These are phyloP conservation scores for Mellilla xanthometata DNA, from an alignment of 2,888 invertebrate species.

Conservation along the genomic window DNA sequence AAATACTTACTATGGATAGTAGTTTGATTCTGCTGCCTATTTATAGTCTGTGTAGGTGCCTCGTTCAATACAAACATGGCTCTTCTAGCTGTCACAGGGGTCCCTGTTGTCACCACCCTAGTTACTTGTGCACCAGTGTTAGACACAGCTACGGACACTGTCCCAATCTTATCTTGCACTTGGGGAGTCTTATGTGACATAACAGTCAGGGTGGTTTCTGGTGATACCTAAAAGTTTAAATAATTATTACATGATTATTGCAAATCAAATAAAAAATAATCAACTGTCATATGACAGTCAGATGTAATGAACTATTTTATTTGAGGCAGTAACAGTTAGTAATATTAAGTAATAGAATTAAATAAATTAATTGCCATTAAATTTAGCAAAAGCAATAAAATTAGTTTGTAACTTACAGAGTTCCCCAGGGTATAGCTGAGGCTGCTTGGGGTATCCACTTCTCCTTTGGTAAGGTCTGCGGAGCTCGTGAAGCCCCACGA, in stretches of 20 bases:
- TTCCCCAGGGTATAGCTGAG: slow-evolving; percentile 77
- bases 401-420: slow-evolving; percentile 63
- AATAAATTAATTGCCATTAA: too few relatives aligned
- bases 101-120: slow-evolving; percentile 67
- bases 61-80: slow-evolving; percentile 79
- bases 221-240: slow-evolving; percentile 73
- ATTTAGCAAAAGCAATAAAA: too few relatives aligned
- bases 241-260: too few relatives aligned
- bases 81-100: slow-evolving; percentile 58
- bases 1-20: slow-evolving; percentile 72
- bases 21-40: slow-evolving; percentile 75
- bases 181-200: slow-evolving; percentile 79
- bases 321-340: too few relatives aligned
- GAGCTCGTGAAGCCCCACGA: slow-evolving; percentile 79
- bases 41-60: slow-evolving; percentile 63
- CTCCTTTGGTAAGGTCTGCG: slow-evolving; percentile 75
- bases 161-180: slow-evolving; percentile 75
- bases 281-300: too few relatives aligned
- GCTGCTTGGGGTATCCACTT: slow-evolving; percentile 77
- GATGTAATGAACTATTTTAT: too few relatives aligned
- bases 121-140: slow-evolving; percentile 72
- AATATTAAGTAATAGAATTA: too few relatives aligned
- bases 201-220: slow-evolving; percentile 76
- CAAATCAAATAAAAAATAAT: too few relatives aligned
- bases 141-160: slow-evolving; percentile 68